Base-by-base conservation (phyloP, 2,797 vertebrate genomes). In the Mormyrops boulengeri region DNA sequence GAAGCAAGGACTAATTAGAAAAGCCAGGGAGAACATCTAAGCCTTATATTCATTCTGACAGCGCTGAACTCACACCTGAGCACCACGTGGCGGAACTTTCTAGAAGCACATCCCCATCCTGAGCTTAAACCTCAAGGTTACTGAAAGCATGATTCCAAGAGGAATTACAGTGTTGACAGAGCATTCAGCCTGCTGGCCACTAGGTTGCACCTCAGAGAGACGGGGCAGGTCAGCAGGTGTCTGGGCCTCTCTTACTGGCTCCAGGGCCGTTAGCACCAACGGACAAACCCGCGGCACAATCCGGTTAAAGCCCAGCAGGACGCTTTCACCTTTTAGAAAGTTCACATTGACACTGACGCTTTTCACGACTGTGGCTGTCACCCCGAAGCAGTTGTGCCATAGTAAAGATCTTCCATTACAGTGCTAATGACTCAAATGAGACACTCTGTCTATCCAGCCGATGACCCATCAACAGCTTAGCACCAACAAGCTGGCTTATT, bases 401-500 rank as follows among this genome's bases (percentile, higher is more conserved):
- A 30, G 85, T 69, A 86, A 41, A 87, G 91, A 88, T 73, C 91
- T 82, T 91, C 60, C 90, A 90, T 91, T 91, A 91, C 57, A 60
- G 87, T 82, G 90, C 22, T 44, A 44, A 50, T 26, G 50, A 47
- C 52, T 41, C 53, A 60, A 57, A 62, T 49, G 49, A 47, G 44
- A 60, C 60, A 19, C 47, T 19, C 87, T 57, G 60, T 90, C 91
- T 89, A 60, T 82, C 26, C 26, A 90, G 87, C 91, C 89, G 89
- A 69, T 89, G 19, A 9, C 53, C 73, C 17, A 52, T 89, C 91
- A 88, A 90, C 77, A 88, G 66, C 53, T 69, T 85, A 90, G 57
- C 55, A 87, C 82, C 49, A 90, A 92, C 84, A 91, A 88, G 88
- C 88, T n/a, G 55, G 85, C 80, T 89, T 89, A 91, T 90, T 89